A percentile compares a stretch with the other conserved stretches of the same genome.
Evolutionary conservation across 2,888 invertebrate genomes (phyloP).

Genomic region (Iselma pallidipennis): DNA sequence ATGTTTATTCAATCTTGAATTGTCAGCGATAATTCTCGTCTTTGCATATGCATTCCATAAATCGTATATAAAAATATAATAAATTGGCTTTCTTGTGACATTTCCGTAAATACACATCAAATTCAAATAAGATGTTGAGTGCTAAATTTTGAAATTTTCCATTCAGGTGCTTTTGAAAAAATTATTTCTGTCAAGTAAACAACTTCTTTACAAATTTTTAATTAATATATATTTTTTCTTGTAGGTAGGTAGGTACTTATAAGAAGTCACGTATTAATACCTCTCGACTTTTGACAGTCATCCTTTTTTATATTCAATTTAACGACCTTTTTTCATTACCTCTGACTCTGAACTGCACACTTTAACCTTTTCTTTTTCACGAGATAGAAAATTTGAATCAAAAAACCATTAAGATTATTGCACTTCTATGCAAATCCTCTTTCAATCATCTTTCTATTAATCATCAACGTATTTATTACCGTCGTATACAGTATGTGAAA

Average conservation of each 20-base stretch:
- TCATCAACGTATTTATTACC: neutral
- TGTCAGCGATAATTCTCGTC: neutral
- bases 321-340: neutral
- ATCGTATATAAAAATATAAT: neutral
- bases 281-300: neutral
- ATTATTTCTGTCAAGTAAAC: too few relatives aligned
- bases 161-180: too few relatives aligned
- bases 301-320: slow-evolving; percentile 1
- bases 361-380: neutral
- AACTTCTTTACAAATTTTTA: too few relatives aligned
- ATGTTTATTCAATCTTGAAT: slow-evolving; percentile 34
- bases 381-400: slow-evolving; percentile 12
- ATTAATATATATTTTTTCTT: neutral
- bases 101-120: too few relatives aligned
- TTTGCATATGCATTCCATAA: neutral
- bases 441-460: slow-evolving; percentile 13
- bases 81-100: too few relatives aligned
- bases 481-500: slow-evolving; percentile 1
- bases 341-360: neutral
- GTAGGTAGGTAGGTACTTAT: neutral
- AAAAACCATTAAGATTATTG: slow-evolving; percentile 7
- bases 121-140: too few relatives aligned
- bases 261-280: neutral
- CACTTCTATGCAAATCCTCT: slow-evolving; percentile 13
- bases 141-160: too few relatives aligned